Evolutionary conservation across 2,888 invertebrate genomes (phyloP).

Genomic region (Mimumesa dahlbomi): DNA sequence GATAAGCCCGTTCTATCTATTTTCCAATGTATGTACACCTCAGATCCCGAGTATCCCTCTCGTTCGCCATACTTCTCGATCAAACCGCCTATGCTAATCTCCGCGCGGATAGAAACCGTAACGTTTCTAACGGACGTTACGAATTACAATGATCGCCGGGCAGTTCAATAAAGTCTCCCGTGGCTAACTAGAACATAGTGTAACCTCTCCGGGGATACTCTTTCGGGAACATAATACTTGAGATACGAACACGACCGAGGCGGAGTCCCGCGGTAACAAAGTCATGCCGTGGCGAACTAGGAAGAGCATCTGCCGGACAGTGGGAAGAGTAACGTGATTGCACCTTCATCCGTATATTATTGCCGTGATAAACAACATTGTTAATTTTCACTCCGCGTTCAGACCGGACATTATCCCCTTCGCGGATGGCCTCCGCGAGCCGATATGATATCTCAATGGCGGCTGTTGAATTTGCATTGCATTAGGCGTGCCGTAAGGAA

Average conservation of each 20-base stretch:
- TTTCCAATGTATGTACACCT: no score
- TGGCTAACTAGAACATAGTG: neutral
- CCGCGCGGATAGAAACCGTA: no score
- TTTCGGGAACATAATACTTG: neutral
- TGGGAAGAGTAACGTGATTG: slow-evolving; percentile 36
- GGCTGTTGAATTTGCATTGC: slow-evolving; percentile 55
- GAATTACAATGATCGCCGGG: neutral
- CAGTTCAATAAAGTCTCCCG: neutral
- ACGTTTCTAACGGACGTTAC: no score
- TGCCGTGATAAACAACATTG: slow-evolving; percentile 46
- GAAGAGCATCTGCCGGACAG: slow-evolving; percentile 18
- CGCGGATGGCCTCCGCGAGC: neutral
- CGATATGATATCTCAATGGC: slow-evolving; percentile 56
- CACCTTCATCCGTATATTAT: slow-evolving; percentile 39
- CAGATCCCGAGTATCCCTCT: no score
- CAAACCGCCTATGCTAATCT: no score
- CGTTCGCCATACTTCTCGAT: no score
- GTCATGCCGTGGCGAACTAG: slow-evolving; percentile 35
- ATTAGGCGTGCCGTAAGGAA: slow-evolving; percentile 21
- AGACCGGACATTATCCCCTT: slow-evolving; percentile 14
- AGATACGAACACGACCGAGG: slow-evolving; percentile 20
- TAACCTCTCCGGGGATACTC: neutral
- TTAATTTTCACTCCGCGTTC: slow-evolving; percentile 44
- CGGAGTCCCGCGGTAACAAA: slow-evolving; percentile 17
- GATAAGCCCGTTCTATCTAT: no score